Percentiles rank a stretch among this genome's conserved stretches.
These are phyloP conservation scores for Cydia strobilella DNA, from an alignment of 1,140 invertebrate genomes.

Conservation along the genomic window DNA sequence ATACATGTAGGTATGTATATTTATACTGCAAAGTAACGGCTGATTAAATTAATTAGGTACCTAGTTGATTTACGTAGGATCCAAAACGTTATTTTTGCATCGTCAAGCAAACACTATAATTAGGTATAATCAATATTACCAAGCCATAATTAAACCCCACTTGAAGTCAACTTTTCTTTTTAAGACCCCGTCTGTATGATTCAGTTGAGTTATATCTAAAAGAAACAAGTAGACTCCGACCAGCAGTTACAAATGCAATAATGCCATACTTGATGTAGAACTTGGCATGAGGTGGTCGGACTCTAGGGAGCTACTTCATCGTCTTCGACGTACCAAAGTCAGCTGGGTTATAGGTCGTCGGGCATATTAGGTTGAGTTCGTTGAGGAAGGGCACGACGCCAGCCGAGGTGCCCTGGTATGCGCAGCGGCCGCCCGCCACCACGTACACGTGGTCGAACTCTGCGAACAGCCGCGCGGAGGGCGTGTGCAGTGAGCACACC, in stretches of 20 bases:
- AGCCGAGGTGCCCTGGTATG: constrained; percentile 85
- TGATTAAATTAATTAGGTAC: background rate
- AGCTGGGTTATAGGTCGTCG: constrained; percentile 89
- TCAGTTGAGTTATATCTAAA: too few relatives aligned
- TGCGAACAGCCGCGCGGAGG: constrained; percentile 88
- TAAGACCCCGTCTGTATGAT: too few relatives aligned
- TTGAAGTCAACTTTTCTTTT: background rate
- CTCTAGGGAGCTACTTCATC: too few relatives aligned
- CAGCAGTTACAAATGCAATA: too few relatives aligned
- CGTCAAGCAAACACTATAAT: background rate
- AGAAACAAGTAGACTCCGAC: too few relatives aligned
- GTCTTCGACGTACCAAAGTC: constrained; percentile 85
- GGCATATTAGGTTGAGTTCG: constrained; percentile 85
- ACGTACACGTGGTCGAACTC: constrained; percentile 90
- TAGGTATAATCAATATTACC: background rate
- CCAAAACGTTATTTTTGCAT: background rate
- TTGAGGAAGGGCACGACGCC: constrained; percentile 86
- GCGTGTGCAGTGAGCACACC: constrained; percentile 95
- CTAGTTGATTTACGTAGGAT: background rate
- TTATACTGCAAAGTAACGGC: background rate
- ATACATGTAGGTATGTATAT: too few relatives aligned
- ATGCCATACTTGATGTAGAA: too few relatives aligned
- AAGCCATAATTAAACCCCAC: background rate
- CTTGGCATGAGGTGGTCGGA: too few relatives aligned
- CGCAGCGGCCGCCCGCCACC: constrained; percentile 86